Percentiles rank a stretch among this genome's conserved stretches.
Evolutionary conservation across 2,888 invertebrate genomes (phyloP).

Genomic region (Drosophila mettleri): DNA sequence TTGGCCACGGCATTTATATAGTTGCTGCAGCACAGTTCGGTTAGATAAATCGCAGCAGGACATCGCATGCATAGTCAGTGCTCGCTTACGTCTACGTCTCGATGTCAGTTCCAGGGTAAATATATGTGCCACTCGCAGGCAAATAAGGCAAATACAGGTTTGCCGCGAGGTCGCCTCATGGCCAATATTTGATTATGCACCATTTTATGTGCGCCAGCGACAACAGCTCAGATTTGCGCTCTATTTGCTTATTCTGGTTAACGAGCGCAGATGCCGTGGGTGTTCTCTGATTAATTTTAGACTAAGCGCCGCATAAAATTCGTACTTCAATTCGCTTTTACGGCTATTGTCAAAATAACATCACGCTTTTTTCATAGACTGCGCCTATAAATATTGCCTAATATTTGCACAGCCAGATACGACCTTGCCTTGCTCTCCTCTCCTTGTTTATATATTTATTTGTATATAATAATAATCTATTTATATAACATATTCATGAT

Average conservation of each 20-base stretch:
- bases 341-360: constrained; percentile 21
- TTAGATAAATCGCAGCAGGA: constrained; percentile 74
- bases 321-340: constrained; percentile 41
- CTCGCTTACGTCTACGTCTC: constrained; percentile 31
- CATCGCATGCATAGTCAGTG: constrained; percentile 41
- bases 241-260: constrained; percentile 36
- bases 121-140: constrained; percentile 77
- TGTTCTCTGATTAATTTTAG: constrained; percentile 60
- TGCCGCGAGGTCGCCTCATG: constrained; percentile 28
- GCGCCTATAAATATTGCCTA: neutral
- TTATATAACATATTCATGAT: neutral
- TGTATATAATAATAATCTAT: neutral
- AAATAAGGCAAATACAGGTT: constrained; percentile 57
- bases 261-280: neutral
- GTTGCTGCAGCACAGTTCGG: constrained; percentile 17
- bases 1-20: constrained; percentile 63
- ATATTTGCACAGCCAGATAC: constrained; percentile 31
- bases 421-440: neutral
- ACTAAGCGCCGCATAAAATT: constrained; percentile 48
- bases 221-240: constrained; percentile 7
- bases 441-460: neutral
- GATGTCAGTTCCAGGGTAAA: constrained; percentile 75
- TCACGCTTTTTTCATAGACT: neutral
- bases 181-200: constrained; percentile 78
- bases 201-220: constrained; percentile 62